Conservation (phyloP, 2,113 vertebrate genomes). For the Strix uralensis region DNA sequence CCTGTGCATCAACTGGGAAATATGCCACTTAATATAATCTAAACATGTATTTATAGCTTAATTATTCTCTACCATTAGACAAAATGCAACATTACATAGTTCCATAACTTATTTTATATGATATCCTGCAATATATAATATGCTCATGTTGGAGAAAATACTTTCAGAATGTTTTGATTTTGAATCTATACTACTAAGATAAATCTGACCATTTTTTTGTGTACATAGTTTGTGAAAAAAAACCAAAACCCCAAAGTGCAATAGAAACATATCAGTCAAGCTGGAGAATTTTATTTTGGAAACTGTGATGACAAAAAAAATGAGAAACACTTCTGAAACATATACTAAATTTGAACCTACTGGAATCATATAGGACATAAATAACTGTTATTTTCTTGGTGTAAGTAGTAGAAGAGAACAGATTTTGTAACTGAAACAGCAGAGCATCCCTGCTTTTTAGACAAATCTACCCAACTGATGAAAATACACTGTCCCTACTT, state of each 20-base stretch:
- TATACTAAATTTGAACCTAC: not conserved
- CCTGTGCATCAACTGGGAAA: constrained; percentile 37
- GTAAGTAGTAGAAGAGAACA: not conserved
- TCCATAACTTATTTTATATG: not conserved
- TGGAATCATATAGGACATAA: not conserved
- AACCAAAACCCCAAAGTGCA: not conserved
- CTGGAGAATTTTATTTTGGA: not conserved
- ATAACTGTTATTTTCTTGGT: not conserved
- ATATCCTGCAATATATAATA: not conserved
- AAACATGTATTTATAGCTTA: constrained; percentile 41
- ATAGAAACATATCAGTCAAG: not conserved
- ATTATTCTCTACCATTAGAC: constrained; percentile 33
- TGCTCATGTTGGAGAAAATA: not conserved
- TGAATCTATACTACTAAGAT: not conserved
- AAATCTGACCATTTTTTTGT: not conserved
- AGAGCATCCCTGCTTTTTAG: not conserved
- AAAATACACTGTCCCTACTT: not conserved
- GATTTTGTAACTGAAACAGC: not conserved
- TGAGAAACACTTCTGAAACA: not conserved
- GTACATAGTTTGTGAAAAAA: not conserved
- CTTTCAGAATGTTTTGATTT: not conserved
- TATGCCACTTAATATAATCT: constrained; percentile 29
- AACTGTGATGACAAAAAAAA: not conserved
- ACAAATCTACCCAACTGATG: not conserved
- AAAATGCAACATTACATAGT: not conserved